Conservation (phyloP, 2,888 invertebrate genomes). For the Trypoxylon attenuatum region DNA sequence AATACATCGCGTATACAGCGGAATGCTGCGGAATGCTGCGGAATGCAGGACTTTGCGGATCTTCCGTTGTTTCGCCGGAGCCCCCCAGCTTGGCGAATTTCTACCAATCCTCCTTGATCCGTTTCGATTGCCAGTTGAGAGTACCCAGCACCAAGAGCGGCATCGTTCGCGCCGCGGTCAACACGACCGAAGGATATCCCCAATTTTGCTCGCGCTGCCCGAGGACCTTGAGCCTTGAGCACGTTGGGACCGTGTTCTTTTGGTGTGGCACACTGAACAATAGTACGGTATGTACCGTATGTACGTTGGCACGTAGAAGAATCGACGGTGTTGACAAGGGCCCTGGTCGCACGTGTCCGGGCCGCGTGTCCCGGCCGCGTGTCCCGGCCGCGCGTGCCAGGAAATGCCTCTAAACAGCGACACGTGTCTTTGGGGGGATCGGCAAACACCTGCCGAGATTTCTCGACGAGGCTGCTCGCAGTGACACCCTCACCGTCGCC, state of each 20-base stretch:
- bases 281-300: background rate
- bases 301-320: background rate
- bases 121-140: too few relatives aligned
- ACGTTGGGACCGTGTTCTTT: too few relatives aligned
- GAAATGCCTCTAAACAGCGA: constrained; percentile 63
- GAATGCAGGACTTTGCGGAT: too few relatives aligned
- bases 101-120: too few relatives aligned
- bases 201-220: too few relatives aligned
- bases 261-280: background rate
- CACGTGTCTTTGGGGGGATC: constrained; percentile 58
- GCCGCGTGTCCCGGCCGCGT: background rate
- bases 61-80: too few relatives aligned
- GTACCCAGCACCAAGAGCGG: too few relatives aligned
- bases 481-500: background rate
- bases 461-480: too few relatives aligned
- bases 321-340: background rate
- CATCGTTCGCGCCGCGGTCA: too few relatives aligned
- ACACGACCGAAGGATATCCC: too few relatives aligned
- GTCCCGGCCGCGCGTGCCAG: constrained; percentile 45
- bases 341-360: constrained; percentile 44
- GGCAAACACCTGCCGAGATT: constrained; percentile 59
- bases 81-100: too few relatives aligned
- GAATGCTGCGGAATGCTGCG: background rate
- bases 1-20: constrained; percentile 76
- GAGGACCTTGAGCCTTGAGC: background rate